Conservation (phyloP, 2,888 invertebrate genomes). For the Apotomis betuletana region DNA sequence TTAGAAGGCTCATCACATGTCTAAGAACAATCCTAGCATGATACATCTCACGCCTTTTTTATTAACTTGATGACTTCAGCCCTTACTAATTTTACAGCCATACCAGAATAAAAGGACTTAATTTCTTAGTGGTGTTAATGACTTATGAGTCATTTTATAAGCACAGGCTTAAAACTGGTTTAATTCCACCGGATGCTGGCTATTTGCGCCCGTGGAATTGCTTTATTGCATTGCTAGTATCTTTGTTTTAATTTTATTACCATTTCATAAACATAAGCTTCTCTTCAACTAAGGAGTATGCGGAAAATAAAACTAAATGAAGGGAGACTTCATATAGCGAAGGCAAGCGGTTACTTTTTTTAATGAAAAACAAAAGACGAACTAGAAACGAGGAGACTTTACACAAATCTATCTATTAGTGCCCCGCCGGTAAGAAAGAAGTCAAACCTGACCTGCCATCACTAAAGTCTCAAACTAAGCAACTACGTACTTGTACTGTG, state of each 20-base stretch:
- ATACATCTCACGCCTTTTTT: not conserved
- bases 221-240: conserved; percentile 27
- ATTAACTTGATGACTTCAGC: conserved; percentile 1
- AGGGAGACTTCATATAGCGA: too few relatives aligned
- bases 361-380: too few relatives aligned
- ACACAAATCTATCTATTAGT: too few relatives aligned
- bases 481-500: too few relatives aligned
- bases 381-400: too few relatives aligned
- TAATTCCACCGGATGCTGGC: conserved; percentile 55
- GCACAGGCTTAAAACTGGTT: conserved; percentile 44
- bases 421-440: too few relatives aligned
- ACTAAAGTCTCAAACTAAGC: too few relatives aligned
- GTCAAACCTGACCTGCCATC: too few relatives aligned
- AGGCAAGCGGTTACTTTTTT: too few relatives aligned
- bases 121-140: not conserved
- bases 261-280: conserved; percentile 18
- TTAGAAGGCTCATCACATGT: too few relatives aligned
- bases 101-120: not conserved
- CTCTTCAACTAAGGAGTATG: not conserved
- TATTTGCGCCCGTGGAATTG: conserved; percentile 51
- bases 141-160: not conserved
- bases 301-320: too few relatives aligned
- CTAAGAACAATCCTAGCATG: too few relatives aligned
- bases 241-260: conserved; percentile 33
- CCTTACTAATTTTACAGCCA: not conserved